Percentiles rank a stretch among this genome's conserved stretches.
Evolutionary conservation across 1,140 invertebrate genomes (phyloP).

Genomic region (Listronotus bonariensis): DNA sequence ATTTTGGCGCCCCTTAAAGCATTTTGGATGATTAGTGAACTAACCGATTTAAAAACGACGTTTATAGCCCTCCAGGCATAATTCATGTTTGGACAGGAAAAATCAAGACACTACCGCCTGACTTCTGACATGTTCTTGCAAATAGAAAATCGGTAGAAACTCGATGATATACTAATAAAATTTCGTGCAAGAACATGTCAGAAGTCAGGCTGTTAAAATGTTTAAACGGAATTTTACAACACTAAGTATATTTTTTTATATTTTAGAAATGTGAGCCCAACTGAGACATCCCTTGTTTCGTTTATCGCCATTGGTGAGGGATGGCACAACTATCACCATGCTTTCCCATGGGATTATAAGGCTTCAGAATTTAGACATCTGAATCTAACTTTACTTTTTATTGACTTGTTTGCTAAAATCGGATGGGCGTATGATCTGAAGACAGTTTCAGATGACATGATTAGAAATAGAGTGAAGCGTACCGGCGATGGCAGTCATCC

Average conservation of each 20-base stretch:
- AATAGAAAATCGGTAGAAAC: too few relatives aligned
- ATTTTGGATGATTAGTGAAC: too few relatives aligned
- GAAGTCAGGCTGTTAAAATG: too few relatives aligned
- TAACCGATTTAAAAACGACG: too few relatives aligned
- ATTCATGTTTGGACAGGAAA: too few relatives aligned
- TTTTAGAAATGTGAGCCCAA: conserved; percentile 71
- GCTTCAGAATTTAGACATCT: conserved; percentile 78
- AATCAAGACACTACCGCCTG: too few relatives aligned
- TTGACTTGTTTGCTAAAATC: conserved; percentile 52
- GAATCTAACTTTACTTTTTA: neutral
- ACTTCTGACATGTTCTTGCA: too few relatives aligned
- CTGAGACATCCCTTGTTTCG: conserved; percentile 74
- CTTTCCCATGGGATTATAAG: conserved; percentile 95
- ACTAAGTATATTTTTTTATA: neutral
- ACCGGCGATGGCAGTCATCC: conserved; percentile 56
- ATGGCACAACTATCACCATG: conserved; percentile 96
- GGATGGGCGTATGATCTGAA: conserved; percentile 91
- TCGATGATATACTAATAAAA: too few relatives aligned
- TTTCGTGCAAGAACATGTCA: too few relatives aligned
- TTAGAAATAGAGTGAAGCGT: conserved; percentile 70
- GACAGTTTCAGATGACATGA: conserved; percentile 73
- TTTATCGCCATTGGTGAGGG: conserved; percentile 81
- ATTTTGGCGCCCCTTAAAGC: too few relatives aligned
- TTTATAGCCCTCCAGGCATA: too few relatives aligned
- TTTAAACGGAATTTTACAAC: too few relatives aligned